Evolutionary conservation across 2,888 invertebrate genomes (phyloP).

Genomic region (Cephus rjabovi): DNA sequence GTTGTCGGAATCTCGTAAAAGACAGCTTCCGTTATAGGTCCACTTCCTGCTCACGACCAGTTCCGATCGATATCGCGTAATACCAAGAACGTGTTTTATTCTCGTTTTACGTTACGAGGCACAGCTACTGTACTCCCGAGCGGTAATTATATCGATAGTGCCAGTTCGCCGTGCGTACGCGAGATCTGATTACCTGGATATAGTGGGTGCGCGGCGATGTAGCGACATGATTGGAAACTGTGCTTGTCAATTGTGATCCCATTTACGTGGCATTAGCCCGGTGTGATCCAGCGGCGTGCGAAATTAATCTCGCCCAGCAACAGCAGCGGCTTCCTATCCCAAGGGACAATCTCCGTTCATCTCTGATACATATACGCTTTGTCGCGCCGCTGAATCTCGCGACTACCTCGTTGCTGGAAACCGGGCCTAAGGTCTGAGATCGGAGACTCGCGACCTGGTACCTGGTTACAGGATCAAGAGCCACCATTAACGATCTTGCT

Average conservation of each 20-base stretch:
- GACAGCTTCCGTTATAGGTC: not conserved
- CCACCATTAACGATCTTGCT: not conserved
- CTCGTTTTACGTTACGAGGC: not conserved
- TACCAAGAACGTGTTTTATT: not conserved
- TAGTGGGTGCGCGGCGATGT: slow-evolving; percentile 32
- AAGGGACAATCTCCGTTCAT: not conserved
- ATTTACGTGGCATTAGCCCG: slow-evolving; percentile 60
- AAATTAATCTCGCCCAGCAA: slow-evolving; percentile 52
- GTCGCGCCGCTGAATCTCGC: not conserved
- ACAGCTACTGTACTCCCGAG: slow-evolving; percentile 10
- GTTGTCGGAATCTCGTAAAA: not conserved
- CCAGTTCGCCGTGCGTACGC: slow-evolving; percentile 19
- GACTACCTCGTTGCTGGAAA: not conserved
- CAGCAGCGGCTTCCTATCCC: not conserved
- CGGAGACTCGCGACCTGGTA: not conserved
- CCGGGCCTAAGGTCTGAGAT: not conserved
- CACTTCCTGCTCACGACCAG: not conserved
- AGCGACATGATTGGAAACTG: slow-evolving; percentile 55
- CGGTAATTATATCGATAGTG: slow-evolving; percentile 47
- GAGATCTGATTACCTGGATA: slow-evolving; percentile 42
- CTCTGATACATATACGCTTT: slow-evolving; percentile 4
- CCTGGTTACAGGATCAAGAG: not conserved
- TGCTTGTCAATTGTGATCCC: slow-evolving; percentile 59
- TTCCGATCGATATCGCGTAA: not conserved
- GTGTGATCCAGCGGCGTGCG: slow-evolving; percentile 52